These are phyloP conservation scores for Drosophila paulistorum DNA, from an alignment of 1,140 invertebrate species.

Conservation along the genomic window DNA sequence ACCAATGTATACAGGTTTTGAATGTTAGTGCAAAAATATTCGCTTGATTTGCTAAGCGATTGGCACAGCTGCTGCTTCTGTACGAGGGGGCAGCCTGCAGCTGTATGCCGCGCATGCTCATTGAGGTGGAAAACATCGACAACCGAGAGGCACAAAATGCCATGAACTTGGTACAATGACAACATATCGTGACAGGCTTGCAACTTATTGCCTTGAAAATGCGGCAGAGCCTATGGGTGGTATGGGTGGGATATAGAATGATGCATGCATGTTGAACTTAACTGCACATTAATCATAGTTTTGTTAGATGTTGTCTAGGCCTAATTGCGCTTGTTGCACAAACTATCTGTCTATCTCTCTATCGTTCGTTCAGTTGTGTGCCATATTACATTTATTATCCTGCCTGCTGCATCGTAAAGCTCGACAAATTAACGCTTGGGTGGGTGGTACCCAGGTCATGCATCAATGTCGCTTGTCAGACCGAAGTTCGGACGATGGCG, in stretches of 20 bases:
- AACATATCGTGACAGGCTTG: slow-evolving; percentile 47
- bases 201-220: slow-evolving; percentile 21
- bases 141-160: slow-evolving; percentile 44
- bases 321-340: slow-evolving; percentile 47
- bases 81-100: slow-evolving; percentile 33
- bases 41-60: slow-evolving; percentile 68
- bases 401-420: slow-evolving; percentile 60
- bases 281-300: slow-evolving; percentile 75
- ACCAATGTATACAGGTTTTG: slow-evolving; percentile 8
- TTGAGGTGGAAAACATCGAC: slow-evolving; percentile 53
- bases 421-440: slow-evolving; percentile 76
- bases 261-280: slow-evolving; percentile 58
- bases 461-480: slow-evolving; percentile 62
- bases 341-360: slow-evolving; percentile 19
- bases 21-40: slow-evolving; percentile 56
- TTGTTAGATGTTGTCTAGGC: slow-evolving; percentile 29
- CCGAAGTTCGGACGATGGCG: not conserved
- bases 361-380: slow-evolving; percentile 23
- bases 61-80: slow-evolving; percentile 55
- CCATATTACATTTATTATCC: slow-evolving; percentile 72
- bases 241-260: slow-evolving; percentile 24
- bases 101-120: slow-evolving; percentile 56
- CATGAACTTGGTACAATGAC: slow-evolving; percentile 68
- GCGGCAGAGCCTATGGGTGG: not conserved
- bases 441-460: slow-evolving; percentile 49